Evolutionary conservation across 2,797 vertebrate genomes (phyloP).

Genomic region (Oryzias dopingdopingensis): DNA sequence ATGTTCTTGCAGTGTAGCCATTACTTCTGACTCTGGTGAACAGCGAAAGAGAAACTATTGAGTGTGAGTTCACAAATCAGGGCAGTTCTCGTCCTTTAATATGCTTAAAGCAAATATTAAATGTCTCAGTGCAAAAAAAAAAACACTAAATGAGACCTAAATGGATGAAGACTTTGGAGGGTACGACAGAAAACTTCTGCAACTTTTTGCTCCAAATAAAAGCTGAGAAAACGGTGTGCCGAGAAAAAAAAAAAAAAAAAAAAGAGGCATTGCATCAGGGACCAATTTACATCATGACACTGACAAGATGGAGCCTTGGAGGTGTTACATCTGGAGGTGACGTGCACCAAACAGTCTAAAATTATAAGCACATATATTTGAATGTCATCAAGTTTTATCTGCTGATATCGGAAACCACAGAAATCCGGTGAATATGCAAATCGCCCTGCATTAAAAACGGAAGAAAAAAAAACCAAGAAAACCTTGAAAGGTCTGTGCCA

Average conservation of each 20-base stretch:
- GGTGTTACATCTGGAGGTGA: constrained; percentile 67
- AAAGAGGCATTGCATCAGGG: constrained; percentile 54
- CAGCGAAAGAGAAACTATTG: neutral
- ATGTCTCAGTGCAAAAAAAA: neutral
- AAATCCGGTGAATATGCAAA: constrained; percentile 39
- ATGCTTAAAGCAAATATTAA: neutral
- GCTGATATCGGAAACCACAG: constrained; percentile 31
- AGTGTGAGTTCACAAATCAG: neutral
- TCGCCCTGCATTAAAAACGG: constrained; percentile 2
- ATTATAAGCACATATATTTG: constrained; percentile 62
- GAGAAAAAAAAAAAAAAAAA: constrained; percentile 21
- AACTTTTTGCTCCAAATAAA: constrained; percentile 31
- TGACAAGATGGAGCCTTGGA: constrained; percentile 58
- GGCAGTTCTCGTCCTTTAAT: neutral
- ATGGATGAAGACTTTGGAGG: constrained; percentile 16
- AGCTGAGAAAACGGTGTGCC: constrained; percentile 44
- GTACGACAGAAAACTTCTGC: constrained; percentile 9
- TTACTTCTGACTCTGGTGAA: too few species aligned
- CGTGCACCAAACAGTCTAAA: constrained; percentile 47
- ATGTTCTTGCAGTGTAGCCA: too few species aligned
- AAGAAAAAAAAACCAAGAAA: neutral
- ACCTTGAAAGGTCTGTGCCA: constrained; percentile 3
- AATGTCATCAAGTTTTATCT: constrained; percentile 58
- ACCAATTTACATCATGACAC: constrained; percentile 68
- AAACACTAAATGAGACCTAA: neutral